Evolutionary conservation across 1,140 invertebrate genomes (phyloP).

Genomic region (Cylas formicarius): DNA sequence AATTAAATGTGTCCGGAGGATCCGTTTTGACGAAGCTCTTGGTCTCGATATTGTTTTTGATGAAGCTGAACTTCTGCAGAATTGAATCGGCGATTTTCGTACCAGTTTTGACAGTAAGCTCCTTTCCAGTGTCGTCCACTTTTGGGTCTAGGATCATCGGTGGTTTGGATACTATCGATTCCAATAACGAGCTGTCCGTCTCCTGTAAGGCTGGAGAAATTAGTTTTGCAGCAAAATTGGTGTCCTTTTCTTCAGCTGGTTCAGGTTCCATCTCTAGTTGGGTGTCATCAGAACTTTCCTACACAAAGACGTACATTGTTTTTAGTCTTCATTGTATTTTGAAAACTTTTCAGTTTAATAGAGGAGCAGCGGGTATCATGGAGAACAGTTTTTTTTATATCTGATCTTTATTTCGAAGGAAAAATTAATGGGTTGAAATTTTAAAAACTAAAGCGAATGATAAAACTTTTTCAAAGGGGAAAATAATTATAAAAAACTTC

Average conservation of each 20-base stretch:
- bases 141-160: slow-evolving; percentile 37
- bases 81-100: slow-evolving; percentile 39
- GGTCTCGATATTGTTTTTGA: slow-evolving; percentile 33
- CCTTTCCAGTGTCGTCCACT: slow-evolving; percentile 42
- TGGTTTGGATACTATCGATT: slow-evolving; percentile 32
- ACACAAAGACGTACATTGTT: too few species aligned
- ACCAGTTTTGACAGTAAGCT: slow-evolving; percentile 35
- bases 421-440: too few species aligned
- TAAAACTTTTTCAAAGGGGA: too few species aligned
- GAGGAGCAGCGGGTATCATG: too few species aligned
- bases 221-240: slow-evolving; percentile 26
- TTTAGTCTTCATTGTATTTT: too few species aligned
- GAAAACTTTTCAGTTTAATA: too few species aligned
- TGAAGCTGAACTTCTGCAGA: slow-evolving; percentile 38
- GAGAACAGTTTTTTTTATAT: too few species aligned
- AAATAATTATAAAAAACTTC: too few species aligned
- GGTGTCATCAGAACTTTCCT: too few species aligned
- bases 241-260: not conserved
- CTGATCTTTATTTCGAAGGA: too few species aligned
- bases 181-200: slow-evolving; percentile 37
- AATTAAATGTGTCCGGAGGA: slow-evolving; percentile 27
- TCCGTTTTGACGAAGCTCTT: slow-evolving; percentile 6
- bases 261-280: slow-evolving; percentile 6
- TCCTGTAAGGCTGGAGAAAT: slow-evolving; percentile 40
- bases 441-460: too few species aligned